phyloP scores from a whole-genome alignment of 2,113 vertebrate genomes.

The Notarius lentiginosus region DNA sequence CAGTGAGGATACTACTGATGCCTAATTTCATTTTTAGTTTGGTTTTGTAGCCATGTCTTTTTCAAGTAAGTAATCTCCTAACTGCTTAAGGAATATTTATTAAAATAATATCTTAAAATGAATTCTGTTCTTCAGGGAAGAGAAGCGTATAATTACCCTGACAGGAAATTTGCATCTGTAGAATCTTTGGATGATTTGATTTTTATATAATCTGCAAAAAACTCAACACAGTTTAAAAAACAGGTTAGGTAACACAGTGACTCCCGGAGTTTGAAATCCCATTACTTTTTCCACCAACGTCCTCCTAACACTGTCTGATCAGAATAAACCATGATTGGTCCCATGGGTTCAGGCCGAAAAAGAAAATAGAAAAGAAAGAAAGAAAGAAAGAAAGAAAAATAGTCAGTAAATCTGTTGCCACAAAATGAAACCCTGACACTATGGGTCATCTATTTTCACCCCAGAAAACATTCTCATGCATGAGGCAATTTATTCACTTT shows the following conservation, averaged over 20 bases:
- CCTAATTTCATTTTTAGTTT: no score
- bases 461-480: conserved; percentile 49
- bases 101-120: not conserved
- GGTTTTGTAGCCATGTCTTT: not conserved
- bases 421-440: conserved; percentile 42
- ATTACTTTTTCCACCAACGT: conserved; percentile 21
- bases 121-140: not conserved
- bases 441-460: conserved; percentile 36
- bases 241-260: conserved; percentile 16
- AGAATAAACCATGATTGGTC: conserved; percentile 37
- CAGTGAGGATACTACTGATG: not conserved
- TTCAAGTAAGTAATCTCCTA: not conserved
- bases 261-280: conserved; percentile 31
- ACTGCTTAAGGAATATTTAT: not conserved
- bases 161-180: not conserved
- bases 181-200: conserved; percentile 8
- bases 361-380: not conserved
- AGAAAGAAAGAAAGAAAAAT: conserved; percentile 22
- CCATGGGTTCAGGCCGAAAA: conserved; percentile 1
- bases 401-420: conserved; percentile 41
- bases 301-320: conserved; percentile 23
- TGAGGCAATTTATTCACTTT: conserved; percentile 49
- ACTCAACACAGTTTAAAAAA: conserved; percentile 10
- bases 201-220: not conserved
- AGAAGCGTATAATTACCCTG: not conserved